Percentiles rank a stretch among this genome's conserved stretches.
Conservation (phyloP, 2,888 invertebrate genomes). For the Eristalis pertinax region DNA sequence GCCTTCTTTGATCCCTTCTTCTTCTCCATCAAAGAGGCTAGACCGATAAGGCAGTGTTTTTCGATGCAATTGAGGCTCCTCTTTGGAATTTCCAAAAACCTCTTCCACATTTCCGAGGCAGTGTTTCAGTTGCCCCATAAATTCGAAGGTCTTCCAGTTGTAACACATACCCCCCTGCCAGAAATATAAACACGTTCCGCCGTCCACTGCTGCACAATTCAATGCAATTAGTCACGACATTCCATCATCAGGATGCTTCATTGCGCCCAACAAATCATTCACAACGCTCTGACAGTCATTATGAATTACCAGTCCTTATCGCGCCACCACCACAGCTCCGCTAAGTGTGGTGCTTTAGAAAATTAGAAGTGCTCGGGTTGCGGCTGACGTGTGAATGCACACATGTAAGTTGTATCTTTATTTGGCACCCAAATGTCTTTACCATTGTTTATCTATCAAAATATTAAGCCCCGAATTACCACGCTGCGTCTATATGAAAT, state of each 20-base stretch:
- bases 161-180: no score
- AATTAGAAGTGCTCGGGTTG: slow-evolving; percentile 11
- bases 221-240: neutral
- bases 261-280: neutral
- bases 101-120: no score
- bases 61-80: no score
- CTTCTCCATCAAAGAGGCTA: no score
- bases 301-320: neutral
- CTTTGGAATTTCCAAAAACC: no score
- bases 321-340: neutral
- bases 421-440: slow-evolving; percentile 24
- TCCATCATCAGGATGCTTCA: neutral
- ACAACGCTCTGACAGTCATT: neutral
- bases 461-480: slow-evolving; percentile 48
- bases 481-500: slow-evolving; percentile 47
- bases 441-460: slow-evolving; percentile 30
- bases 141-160: no score
- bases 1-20: no score
- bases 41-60: no score
- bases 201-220: neutral
- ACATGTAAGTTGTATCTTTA: slow-evolving; percentile 13
- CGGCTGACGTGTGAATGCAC: slow-evolving; percentile 2
- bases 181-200: no score
- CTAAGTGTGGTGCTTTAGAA: neutral
- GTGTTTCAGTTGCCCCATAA: no score